Evolutionary conservation across 2,797 vertebrate genomes (phyloP), one percentile per base, ranked within the genome.

Genomic region (Oceanodroma leucorhoa): DNA sequence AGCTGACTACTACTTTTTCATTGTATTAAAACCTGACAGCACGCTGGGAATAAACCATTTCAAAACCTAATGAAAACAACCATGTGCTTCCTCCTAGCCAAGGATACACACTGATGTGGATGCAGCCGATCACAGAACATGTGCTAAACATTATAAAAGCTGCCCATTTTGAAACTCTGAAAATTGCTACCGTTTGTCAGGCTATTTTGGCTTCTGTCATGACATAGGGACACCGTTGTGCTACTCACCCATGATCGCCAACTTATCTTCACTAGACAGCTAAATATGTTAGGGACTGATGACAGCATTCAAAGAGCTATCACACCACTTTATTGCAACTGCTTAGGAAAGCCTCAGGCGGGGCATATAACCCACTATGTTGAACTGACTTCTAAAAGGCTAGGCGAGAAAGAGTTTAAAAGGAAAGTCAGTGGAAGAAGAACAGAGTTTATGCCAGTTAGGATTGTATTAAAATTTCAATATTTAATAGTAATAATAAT

Each of bases 31-130:
- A 62, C 43, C 57, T 62, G 62, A 55, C 21, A 38, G 79, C 43
- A 67, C 0, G 4, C 58, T 67, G 43, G 57, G 83, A 92, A 89
- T 53, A 87, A 93, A 66, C 43, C 34, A n/a, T 89, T 89, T 90
- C 51, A 88, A 86, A 78, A 55, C 26, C 72, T 76, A 72, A 96
- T 50, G 70, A 88, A 90, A 96, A 86, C 65, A 96, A 93, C 58
- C 70, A n/a, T 29, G 21, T 69, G 45, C 77, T 94, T 91, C 89
- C 85, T 94, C 80, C 70, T 34, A 50, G 29, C 15, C 20, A 46
- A 10, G 0, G 5, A 60, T 22, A 16, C 11, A 3, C 72, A 22
- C 54, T 48, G 30, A 36, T 13, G 40, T 48, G 69, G 62, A 71
- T 24, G 26, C 2, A 1, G 83, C 29, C 0, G 0, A 66, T 55